Conservation (phyloP, 2,113 vertebrate genomes). For the Grammomys dolichurus region DNA sequence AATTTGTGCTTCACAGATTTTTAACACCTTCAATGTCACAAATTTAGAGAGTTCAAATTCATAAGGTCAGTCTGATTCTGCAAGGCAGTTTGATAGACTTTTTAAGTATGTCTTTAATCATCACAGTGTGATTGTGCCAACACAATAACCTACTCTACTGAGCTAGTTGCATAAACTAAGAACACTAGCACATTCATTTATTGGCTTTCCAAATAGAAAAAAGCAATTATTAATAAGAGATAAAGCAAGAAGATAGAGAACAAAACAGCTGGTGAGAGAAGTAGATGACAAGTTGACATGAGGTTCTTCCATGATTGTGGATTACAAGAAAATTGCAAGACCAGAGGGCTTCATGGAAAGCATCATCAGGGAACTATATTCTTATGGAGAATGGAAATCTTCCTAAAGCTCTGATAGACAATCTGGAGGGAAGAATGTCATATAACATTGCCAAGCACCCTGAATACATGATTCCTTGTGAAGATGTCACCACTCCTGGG, state of each 20-base stretch:
- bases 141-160: background rate
- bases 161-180: background rate
- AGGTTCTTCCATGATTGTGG: background rate
- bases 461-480: background rate
- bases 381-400: background rate
- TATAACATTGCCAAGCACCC: background rate
- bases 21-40: background rate
- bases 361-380: background rate
- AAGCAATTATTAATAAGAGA: background rate
- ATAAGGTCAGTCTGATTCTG: background rate
- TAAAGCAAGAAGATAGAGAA: background rate
- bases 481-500: background rate
- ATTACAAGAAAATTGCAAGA: background rate
- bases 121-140: background rate
- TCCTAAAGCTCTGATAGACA: background rate
- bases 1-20: background rate
- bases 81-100: background rate
- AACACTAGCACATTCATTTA: background rate
- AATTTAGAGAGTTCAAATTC: background rate
- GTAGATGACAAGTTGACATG: background rate
- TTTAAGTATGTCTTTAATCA: background rate
- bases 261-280: background rate
- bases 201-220: background rate
- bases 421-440: background rate
- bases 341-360: background rate